Evolutionary conservation across 2,113 vertebrate species (phyloP), one percentile per base, ranked within the genome.

Genomic region (Sylvilagus bachmani): DNA sequence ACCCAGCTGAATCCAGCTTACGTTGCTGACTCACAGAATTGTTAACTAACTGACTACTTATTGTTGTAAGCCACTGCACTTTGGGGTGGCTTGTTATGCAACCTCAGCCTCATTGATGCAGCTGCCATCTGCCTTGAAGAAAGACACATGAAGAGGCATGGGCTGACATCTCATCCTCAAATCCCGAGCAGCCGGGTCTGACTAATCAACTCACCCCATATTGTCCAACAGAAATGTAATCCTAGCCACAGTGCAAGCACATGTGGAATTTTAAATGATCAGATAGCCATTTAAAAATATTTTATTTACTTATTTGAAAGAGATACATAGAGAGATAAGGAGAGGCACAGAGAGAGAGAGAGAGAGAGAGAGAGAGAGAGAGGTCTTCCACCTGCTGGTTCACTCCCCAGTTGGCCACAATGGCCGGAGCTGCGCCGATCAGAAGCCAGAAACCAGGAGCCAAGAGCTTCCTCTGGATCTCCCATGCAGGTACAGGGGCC

Each of bases 191-290:
- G 24, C 36, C 27, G 58, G 21, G n/a, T 64, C 38, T 53, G 38
- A 83, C 49, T n/a, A 27, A 12, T n/a, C 31, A 62, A 3, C 55
- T n/a, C 25, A 87, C 64, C 55, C n/a, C 27, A 13, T 13, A 10
- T 22, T 11, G 6, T 22, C 64, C 27, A 25, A 11, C 5, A 51
- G 74, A 78, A 71, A 58, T 38, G 33, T 5, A 21, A 38, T 4
- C 2, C 0, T 0, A 67, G 70, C 64, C 64, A 31, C 27, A 36
- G 66, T 22, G 27, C 4, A 12, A 74, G 16, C 27, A 0, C 5
- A 6, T 24, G 6, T 58, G 6, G 44, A 5, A 29, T 74, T 79
- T 90, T 36, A 33, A 91, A 62, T 36, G 13, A 13, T 19, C 22
- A 5, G 36, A 8, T 5, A 17, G 55, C 55, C 55, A 58, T 58